Conservation (phyloP, 1,140 invertebrate species). For the Hyphantria cunea region DNA sequence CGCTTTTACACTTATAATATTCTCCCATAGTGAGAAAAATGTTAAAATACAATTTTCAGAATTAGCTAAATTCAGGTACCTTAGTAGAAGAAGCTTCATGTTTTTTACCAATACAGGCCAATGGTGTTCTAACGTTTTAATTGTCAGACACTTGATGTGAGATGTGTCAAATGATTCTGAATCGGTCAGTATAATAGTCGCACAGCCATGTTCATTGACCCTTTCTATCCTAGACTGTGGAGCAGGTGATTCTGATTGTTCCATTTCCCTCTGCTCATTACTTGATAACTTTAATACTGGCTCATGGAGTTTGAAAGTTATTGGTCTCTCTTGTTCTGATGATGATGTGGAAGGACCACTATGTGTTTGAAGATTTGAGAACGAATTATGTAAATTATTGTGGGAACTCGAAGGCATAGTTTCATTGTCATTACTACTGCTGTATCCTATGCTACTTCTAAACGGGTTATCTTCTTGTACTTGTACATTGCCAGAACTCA, state of each 20-base stretch:
- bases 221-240: conserved; percentile 64
- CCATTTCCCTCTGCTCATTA: conserved; percentile 48
- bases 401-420: conserved; percentile 52
- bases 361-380: conserved; percentile 74
- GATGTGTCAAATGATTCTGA: conserved; percentile 91
- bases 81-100: conserved; percentile 83
- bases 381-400: conserved; percentile 65
- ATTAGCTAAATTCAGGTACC: conserved; percentile 82
- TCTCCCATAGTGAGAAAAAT: conserved; percentile 93
- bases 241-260: conserved; percentile 57
- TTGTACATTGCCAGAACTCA: conserved; percentile 55
- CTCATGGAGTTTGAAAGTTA: conserved; percentile 66
- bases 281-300: conserved; percentile 66
- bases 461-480: conserved; percentile 75
- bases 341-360: conserved; percentile 64
- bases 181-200: conserved; percentile 87
- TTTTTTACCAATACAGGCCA: conserved; percentile 90
- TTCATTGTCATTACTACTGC: conserved; percentile 48
- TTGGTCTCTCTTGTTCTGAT: conserved; percentile 48
- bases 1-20: conserved; percentile 94
- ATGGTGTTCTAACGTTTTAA: conserved; percentile 91
- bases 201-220: conserved; percentile 82
- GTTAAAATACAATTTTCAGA: conserved; percentile 88
- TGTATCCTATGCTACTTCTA: conserved; percentile 61
- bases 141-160: conserved; percentile 91